Base-by-base conservation (phyloP, 2,888 invertebrate genomes). In the Sceliomorpha sp. region DNA sequence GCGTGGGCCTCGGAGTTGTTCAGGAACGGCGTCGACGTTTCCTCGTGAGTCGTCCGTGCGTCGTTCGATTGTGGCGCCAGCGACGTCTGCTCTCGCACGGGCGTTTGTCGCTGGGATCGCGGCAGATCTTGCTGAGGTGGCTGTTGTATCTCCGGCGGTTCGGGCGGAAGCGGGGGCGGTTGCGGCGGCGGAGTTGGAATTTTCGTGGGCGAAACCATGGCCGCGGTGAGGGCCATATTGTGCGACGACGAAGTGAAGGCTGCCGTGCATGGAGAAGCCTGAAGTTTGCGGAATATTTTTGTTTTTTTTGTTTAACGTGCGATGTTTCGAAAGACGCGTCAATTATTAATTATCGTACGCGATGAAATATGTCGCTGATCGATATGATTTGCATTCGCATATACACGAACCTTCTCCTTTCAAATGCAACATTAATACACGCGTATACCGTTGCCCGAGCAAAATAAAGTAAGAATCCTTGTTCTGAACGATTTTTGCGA, bases 221-320 rank as follows among this genome's bases (percentile, higher is more conserved):
- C 94, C 6, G 94, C 93, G 0, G 95, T 95, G 7, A 95, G 88
- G 0, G 94, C 94, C 89, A 95, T 92, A 80, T 95, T 95, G 83
- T 95, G 95, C 58, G 94, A 93, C 0, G 95, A 94, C 4, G 95
- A 93, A 0, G 95, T 95, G 82, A 95, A 96, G 1, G 95, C 93
- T 3, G 95, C 95, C 3, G 92, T 91, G 82, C 93, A 93, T 0
- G 93, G 89, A 2, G 91, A 90, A 2, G 91, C 89, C 76, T 89
- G 89, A 70, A 90, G 55, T 48, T 56, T 14, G 20, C 47, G 14
- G 47, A 9, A 47, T 48, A 29, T 20, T 15, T 48, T 45, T 12
- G n/a, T n/a, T n/a, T n/a, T n/a, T n/a, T n/a, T n/a, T n/a, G n/a
- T n/a, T n/a, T n/a, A n/a, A n/a, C n/a, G n/a, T n/a, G n/a, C n/a